Conservation (phyloP, 2,113 vertebrate species). For the Prionailurus viverrinus region DNA sequence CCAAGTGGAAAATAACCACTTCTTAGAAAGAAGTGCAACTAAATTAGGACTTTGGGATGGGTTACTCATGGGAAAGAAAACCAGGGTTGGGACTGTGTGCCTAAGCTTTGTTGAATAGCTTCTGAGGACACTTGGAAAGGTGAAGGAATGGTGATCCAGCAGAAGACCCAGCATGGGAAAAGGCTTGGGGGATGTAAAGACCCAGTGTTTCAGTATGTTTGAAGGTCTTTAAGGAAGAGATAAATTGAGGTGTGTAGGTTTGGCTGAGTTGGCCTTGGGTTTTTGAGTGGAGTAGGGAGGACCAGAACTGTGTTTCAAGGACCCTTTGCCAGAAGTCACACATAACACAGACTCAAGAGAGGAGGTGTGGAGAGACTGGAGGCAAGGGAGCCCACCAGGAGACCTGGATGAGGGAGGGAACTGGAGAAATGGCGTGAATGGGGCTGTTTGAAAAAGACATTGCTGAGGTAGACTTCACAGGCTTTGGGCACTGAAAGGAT, state of each 20-base stretch:
- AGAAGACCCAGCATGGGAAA: neutral
- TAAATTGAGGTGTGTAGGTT: neutral
- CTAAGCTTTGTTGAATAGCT: neutral
- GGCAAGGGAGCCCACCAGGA: neutral
- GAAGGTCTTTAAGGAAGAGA: neutral
- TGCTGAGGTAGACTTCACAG: neutral
- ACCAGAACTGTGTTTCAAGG: neutral
- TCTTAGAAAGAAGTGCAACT: neutral
- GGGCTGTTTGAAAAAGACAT: neutral
- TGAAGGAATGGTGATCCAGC: fast-evolving
- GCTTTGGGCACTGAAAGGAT: neutral
- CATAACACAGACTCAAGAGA: neutral
- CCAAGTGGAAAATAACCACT: neutral
- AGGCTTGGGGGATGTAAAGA: neutral
- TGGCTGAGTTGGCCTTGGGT: neutral
- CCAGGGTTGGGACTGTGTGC: fast-evolving
- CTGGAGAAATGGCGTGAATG: neutral
- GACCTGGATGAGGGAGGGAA: neutral
- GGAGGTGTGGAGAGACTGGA: fast-evolving
- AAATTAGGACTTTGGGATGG: neutral
- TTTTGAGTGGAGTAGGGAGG: neutral
- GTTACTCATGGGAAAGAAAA: neutral
- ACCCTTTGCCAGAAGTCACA: neutral
- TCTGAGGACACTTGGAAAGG: neutral
- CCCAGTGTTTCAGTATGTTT: neutral